These are phyloP conservation scores for Lacanobia oleracea DNA, from an alignment of 2,888 invertebrate genomes.

Conservation along the genomic window DNA sequence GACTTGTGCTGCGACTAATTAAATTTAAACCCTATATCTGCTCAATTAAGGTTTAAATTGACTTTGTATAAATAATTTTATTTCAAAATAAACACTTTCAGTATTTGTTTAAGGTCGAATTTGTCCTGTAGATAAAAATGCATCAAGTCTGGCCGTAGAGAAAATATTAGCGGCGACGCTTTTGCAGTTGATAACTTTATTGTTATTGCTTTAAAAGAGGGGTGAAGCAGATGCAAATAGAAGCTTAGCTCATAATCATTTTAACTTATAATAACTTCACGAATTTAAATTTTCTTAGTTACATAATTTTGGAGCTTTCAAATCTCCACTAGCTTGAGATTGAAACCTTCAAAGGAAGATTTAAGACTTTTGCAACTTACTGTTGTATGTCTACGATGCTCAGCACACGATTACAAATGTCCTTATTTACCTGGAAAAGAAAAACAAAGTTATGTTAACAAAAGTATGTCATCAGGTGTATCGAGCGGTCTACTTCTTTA, in stretches of 20 bases:
- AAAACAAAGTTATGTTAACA: conserved; percentile 62
- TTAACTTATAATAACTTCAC: conserved; percentile 31
- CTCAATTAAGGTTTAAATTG: conserved; percentile 63
- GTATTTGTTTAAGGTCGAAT: conserved; percentile 72
- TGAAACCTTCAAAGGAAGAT: background rate
- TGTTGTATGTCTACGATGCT: background rate
- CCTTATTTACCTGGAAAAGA: conserved; percentile 68
- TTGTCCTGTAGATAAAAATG: conserved; percentile 71
- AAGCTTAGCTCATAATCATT: conserved; percentile 41
- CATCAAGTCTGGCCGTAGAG: conserved; percentile 67
- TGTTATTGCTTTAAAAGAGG: conserved; percentile 73
- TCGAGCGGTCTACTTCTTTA: conserved; percentile 59
- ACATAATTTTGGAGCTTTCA: background rate
- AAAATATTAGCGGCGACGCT: conserved; percentile 76
- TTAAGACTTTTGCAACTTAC: conserved; percentile 33
- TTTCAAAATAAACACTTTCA: conserved; percentile 75
- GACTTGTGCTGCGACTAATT: conserved; percentile 53
- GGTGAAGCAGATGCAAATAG: conserved; percentile 47
- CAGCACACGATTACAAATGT: conserved; percentile 32
- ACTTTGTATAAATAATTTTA: conserved; percentile 48
- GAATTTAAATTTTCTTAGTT: background rate
- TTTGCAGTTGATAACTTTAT: conserved; percentile 80
- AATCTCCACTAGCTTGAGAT: background rate
- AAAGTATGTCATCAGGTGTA: conserved; percentile 64
- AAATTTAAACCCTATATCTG: conserved; percentile 68